Percentiles rank a stretch among this genome's conserved stretches.
Conservation (phyloP, 2,888 invertebrate species). For the Rotaria macrura region DNA sequence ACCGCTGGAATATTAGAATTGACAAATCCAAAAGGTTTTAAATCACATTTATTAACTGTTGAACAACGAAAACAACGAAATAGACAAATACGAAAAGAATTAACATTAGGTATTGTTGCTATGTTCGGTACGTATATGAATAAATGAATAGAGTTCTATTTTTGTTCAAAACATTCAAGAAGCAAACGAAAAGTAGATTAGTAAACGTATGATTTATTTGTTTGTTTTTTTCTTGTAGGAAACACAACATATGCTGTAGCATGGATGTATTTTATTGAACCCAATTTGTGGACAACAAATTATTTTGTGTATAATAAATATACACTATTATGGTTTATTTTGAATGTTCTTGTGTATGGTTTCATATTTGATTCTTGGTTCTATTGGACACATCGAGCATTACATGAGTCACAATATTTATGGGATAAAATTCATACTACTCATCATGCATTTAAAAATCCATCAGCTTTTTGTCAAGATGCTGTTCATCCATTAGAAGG, state of each 20-base stretch:
- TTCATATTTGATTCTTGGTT: not conserved
- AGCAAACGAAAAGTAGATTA: too few relatives aligned
- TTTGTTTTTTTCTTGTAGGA: not conserved
- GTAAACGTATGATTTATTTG: too few relatives aligned
- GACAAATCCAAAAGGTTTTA: not conserved
- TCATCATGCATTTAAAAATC: conserved; percentile 11
- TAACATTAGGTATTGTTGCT: not conserved
- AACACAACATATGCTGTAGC: not conserved
- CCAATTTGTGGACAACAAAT: not conserved
- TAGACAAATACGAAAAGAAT: not conserved
- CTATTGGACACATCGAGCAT: conserved; percentile 10
- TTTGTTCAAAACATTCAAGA: too few relatives aligned
- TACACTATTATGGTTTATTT: not conserved
- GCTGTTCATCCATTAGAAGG: conserved; percentile 17
- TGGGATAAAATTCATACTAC: conserved; percentile 6
- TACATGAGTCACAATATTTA: not conserved
- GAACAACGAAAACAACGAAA: not conserved
- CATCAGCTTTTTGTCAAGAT: conserved; percentile 10
- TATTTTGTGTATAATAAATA: not conserved
- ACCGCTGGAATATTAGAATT: not conserved
- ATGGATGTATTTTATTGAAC: conserved; percentile 13
- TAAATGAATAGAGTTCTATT: not conserved
- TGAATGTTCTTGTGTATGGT: not conserved
- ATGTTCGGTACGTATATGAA: not conserved
- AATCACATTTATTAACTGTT: not conserved